phyloP scores from a whole-genome alignment of 2,888 invertebrate genomes.

The Amaurobius ferox region DNA sequence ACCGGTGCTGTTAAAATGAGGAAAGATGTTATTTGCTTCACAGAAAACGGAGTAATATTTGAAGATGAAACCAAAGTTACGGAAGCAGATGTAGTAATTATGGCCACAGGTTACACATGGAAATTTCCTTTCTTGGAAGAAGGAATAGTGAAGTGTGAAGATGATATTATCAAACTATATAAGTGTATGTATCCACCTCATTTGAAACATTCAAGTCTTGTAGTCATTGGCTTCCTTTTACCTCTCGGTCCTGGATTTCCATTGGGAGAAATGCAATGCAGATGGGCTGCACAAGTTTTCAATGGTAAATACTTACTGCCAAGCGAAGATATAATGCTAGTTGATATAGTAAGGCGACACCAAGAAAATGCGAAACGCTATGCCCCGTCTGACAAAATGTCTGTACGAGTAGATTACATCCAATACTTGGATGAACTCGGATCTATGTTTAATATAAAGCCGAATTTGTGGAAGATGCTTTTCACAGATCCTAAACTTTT shows the following conservation, averaged over 20 bases:
- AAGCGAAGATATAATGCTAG: slow-evolving; percentile 43
- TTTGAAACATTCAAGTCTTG: slow-evolving; percentile 57
- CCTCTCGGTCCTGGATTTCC: slow-evolving; percentile 63
- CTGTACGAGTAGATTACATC: slow-evolving; percentile 58
- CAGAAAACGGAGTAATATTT: slow-evolving; percentile 67
- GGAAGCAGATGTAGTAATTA: slow-evolving; percentile 55
- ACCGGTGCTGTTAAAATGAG: slow-evolving; percentile 36
- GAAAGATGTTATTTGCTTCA: slow-evolving; percentile 46
- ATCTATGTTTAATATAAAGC: slow-evolving; percentile 73
- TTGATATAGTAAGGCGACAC: slow-evolving; percentile 31
- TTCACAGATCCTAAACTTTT: slow-evolving; percentile 74
- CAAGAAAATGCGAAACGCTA: slow-evolving; percentile 38
- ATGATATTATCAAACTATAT: slow-evolving; percentile 49
- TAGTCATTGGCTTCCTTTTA: slow-evolving; percentile 54
- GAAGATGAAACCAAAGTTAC: slow-evolving; percentile 49
- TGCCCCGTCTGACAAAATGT: slow-evolving; percentile 48
- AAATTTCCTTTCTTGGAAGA: slow-evolving; percentile 68
- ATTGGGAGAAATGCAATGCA: slow-evolving; percentile 55
- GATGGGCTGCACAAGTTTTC: slow-evolving; percentile 52
- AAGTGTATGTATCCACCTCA: slow-evolving; percentile 65
- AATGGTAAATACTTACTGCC: slow-evolving; percentile 44
- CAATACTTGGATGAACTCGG: slow-evolving; percentile 61
- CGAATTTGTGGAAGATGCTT: slow-evolving; percentile 76
- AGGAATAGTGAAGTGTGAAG: slow-evolving; percentile 25
- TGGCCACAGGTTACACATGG: slow-evolving; percentile 69